phyloP scores from a whole-genome alignment of 35 echinoderm and acorn worm species.

The Patiria miniata region DNA sequence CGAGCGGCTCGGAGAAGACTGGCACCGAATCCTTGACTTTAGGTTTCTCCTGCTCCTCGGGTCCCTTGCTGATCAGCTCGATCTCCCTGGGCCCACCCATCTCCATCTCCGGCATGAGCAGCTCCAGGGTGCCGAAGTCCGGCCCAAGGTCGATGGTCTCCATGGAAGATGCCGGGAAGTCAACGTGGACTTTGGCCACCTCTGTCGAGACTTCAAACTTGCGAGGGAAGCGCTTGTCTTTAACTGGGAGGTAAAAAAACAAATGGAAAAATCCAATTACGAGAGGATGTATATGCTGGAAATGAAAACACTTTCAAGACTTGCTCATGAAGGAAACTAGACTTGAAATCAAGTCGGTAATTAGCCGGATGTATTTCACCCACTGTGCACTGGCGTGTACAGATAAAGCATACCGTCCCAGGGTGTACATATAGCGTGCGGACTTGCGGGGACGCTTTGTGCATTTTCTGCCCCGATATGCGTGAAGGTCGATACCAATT shows the following conservation, averaged over 20 bases:
- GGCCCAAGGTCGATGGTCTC: conserved; percentile 2
- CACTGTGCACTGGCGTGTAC: too few species aligned
- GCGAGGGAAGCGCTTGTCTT: conserved; percentile 36
- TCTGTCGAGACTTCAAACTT: background rate
- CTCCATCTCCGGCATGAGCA: conserved; percentile 54
- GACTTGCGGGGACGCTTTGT: too few species aligned
- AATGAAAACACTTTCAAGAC: too few species aligned
- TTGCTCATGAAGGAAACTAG: too few species aligned
- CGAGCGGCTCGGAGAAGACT: conserved; percentile 55
- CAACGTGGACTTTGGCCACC: background rate
- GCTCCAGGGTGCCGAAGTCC: conserved; percentile 62
- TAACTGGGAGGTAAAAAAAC: conserved; percentile 23
- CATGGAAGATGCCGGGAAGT: background rate
- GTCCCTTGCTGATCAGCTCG: conserved; percentile 57
- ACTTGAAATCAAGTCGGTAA: too few species aligned
- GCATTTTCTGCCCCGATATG: too few species aligned
- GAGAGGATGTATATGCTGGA: too few species aligned
- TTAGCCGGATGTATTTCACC: too few species aligned
- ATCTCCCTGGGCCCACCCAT: conserved; percentile 48
- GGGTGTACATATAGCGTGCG: too few species aligned
- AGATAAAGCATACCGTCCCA: too few species aligned
- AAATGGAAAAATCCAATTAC: too few species aligned
- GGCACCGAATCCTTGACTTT: conserved; percentile 54
- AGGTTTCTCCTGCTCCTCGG: conserved; percentile 34
- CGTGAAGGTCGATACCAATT: too few species aligned